Conservation (phyloP, 2,888 invertebrate genomes). For the Nemotelus nigrinus region DNA sequence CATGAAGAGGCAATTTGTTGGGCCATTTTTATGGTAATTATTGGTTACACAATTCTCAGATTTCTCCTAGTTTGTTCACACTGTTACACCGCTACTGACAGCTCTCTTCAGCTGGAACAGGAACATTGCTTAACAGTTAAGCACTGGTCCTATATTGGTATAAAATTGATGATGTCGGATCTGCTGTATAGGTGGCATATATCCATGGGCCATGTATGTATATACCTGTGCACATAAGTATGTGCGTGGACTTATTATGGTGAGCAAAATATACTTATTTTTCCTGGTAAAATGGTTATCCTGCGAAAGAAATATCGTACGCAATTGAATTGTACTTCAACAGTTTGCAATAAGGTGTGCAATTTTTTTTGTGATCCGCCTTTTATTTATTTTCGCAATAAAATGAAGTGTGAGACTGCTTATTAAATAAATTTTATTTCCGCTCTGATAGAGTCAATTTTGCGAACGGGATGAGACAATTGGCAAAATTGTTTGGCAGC, state of each 20-base stretch:
- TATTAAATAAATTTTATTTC: too few species aligned
- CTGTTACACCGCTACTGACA: neutral
- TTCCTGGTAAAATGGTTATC: conserved; percentile 8
- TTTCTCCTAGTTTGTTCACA: conserved; percentile 31
- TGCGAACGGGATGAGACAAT: too few species aligned
- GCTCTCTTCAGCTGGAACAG: neutral
- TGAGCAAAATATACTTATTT: neutral
- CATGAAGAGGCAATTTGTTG: conserved; percentile 49
- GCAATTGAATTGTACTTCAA: too few species aligned
- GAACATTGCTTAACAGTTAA: neutral
- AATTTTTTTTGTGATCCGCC: too few species aligned
- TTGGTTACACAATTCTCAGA: conserved; percentile 47
- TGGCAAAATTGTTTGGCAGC: too few species aligned
- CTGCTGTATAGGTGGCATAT: neutral
- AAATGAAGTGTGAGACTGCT: too few species aligned
- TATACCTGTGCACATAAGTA: too few species aligned
- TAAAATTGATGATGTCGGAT: neutral
- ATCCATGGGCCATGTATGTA: too few species aligned
- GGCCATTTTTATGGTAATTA: conserved; percentile 49
- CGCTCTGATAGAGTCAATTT: too few species aligned
- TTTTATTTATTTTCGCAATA: too few species aligned
- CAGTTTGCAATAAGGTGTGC: too few species aligned
- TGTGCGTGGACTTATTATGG: too few species aligned
- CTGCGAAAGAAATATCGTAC: neutral
- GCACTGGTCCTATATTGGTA: neutral